phyloP scores from a whole-genome alignment of 1,140 invertebrate genomes.

The Amyelois transitella region DNA sequence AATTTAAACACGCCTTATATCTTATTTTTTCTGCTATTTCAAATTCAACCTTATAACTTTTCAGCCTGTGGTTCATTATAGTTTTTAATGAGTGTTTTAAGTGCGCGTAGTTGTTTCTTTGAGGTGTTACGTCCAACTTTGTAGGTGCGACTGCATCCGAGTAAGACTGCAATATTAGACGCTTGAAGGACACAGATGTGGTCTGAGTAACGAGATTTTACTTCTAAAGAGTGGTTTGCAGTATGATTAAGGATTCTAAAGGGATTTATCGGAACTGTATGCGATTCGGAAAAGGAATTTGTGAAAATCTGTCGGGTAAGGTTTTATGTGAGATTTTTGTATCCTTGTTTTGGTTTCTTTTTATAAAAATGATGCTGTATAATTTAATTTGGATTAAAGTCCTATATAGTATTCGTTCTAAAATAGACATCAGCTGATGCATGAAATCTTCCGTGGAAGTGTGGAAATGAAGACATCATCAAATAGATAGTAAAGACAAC shows the following conservation, averaged over 20 bases:
- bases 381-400: no score
- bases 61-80: constrained; percentile 13
- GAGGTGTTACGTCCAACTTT: constrained; percentile 36
- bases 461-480: no score
- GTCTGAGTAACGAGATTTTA: constrained; percentile 51
- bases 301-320: no score
- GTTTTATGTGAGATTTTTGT: no score
- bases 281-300: no score
- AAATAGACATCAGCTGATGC: no score
- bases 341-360: no score
- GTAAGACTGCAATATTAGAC: constrained; percentile 37
- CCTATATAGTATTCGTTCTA: no score
- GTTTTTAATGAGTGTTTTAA: constrained; percentile 4
- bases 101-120: constrained; percentile 36
- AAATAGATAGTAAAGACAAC: no score
- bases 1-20: constrained; percentile 36
- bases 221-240: constrained; percentile 39
- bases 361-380: no score
- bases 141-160: constrained; percentile 30
- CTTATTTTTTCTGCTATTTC: constrained; percentile 5
- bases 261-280: not conserved
- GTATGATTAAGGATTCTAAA: not conserved
- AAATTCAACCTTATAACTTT: constrained; percentile 12
- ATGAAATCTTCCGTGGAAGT: no score
- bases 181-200: constrained; percentile 47